Percentiles rank a stretch among this genome's conserved stretches.
These are phyloP conservation scores for Patella ulyssiponensis DNA, from an alignment of 2,888 invertebrate species.

Conservation along the genomic window DNA sequence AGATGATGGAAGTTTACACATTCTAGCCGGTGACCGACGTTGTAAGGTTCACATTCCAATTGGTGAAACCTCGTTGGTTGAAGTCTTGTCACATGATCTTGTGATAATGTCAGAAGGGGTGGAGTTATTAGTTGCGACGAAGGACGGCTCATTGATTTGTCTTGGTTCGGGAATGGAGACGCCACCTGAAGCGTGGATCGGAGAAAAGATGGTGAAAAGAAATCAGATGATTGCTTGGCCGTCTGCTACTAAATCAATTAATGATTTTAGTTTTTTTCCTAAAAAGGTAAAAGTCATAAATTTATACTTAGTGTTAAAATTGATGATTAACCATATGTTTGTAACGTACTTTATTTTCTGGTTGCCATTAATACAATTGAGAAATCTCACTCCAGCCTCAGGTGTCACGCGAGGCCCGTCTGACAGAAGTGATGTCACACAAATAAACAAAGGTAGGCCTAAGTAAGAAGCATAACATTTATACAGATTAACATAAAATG, in stretches of 20 bases:
- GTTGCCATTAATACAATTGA: too few species aligned
- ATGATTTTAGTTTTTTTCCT: slow-evolving; percentile 52
- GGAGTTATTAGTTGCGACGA: slow-evolving; percentile 64
- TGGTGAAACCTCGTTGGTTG: slow-evolving; percentile 65
- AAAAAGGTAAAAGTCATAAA: slow-evolving; percentile 44
- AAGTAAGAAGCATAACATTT: too few species aligned
- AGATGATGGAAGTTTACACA: slow-evolving; percentile 62
- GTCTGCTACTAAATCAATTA: slow-evolving; percentile 48
- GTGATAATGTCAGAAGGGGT: slow-evolving; percentile 56
- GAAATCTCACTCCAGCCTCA: too few species aligned
- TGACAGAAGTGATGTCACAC: too few species aligned
- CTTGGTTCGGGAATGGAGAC: slow-evolving; percentile 52
- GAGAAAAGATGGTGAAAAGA: slow-evolving; percentile 17
- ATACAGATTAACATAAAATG: too few species aligned
- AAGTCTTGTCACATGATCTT: slow-evolving; percentile 62
- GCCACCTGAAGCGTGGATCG: slow-evolving; percentile 26
- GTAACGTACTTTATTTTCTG: too few species aligned
- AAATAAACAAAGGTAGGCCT: too few species aligned
- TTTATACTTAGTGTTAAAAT: too few species aligned
- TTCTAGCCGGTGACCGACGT: slow-evolving; percentile 59
- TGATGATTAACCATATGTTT: too few species aligned
- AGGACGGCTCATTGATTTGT: slow-evolving; percentile 67
- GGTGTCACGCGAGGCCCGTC: too few species aligned
- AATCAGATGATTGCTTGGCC: slow-evolving; percentile 27
- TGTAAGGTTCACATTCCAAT: slow-evolving; percentile 59